Base-by-base conservation (phyloP, 2,888 invertebrate genomes). In the Listrodromus nycthemerus region DNA sequence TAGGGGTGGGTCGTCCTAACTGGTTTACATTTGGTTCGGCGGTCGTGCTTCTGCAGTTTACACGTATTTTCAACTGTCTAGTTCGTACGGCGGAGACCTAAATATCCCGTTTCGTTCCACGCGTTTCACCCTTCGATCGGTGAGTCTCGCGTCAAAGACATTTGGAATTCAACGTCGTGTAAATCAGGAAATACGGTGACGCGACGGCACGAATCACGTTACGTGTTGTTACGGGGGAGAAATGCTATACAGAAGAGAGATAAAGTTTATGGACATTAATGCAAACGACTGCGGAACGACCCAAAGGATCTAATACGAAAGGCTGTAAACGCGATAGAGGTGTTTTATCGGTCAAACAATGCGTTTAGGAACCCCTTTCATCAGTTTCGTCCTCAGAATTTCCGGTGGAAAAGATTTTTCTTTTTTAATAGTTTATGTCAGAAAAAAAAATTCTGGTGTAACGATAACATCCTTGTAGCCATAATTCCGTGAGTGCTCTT, bases 1-100 rank as follows among this genome's bases (percentile, higher is more conserved):
- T 88, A 86, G 84, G 86, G 82, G 86, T 87, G 86, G 87, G 87
- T 82, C 84, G 85, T 85, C 86, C 87, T 90, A 91, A 92, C 92
- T 92, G 90, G 92, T 92, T 92, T 92, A 90, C 91, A 91, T 89
- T 89, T 89, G 87, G 80, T 79, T 79, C 55, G 71, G 55, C 70
- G 55, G n/a, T 19, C 50, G 69, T 48, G 66, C 58, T 45, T 55
- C 16, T 58, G 45, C 37, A 27, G 58, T 33, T 30, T 70, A 21
- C 58, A 19, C 45, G 41, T 70, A 71, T 75, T 77, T 61, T 69
- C 41, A 19, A 55, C 30, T 45, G 67, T 67, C 21, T 27, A 13
- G 65, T 65, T 8, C 48, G 63, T 52, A 13, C 21, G n/a, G 16
- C 24, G 52, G 45, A 21, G 71, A 19, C 55, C 65, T 2, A 63